A percentile compares a stretch with the other conserved stretches of the same genome.
Conservation (phyloP, 2,113 vertebrate genomes). For the Herpetotheres cachinnans region DNA sequence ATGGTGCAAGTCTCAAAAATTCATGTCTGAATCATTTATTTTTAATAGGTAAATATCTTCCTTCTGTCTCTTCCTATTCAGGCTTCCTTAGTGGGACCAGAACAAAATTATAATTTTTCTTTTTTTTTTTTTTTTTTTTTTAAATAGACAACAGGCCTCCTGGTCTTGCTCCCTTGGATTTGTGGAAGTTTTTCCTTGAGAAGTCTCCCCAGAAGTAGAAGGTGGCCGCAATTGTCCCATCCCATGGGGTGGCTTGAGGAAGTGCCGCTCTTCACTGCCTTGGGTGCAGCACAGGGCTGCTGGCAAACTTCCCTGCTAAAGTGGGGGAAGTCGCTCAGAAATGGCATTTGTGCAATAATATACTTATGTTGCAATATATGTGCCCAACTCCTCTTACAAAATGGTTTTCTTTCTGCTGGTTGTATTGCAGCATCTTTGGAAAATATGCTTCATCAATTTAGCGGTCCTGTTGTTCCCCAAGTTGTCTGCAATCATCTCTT, state of each 20-base stretch:
- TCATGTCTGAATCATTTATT: slow-evolving; percentile 15
- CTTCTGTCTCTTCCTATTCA: not conserved
- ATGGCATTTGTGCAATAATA: not conserved
- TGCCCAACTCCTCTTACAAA: not conserved
- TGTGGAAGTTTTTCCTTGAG: not conserved
- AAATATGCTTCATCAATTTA: not conserved
- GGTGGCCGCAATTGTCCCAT: rapidly evolving
- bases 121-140: not conserved
- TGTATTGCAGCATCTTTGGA: not conserved
- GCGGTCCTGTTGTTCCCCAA: not conserved
- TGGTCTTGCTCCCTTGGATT: not conserved
- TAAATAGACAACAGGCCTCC: not conserved
- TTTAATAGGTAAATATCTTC: slow-evolving; percentile 29
- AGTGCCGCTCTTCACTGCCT: not conserved
- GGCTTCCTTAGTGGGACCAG: not conserved
- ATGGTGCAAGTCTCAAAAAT: slow-evolving; percentile 8
- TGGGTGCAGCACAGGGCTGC: not conserved
- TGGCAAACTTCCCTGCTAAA: not conserved
- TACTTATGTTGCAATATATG: not conserved
- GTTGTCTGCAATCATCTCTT: not conserved
- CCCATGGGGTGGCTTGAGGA: not conserved
- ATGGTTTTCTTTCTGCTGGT: not conserved
- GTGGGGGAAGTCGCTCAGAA: not conserved
- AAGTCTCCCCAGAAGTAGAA: not conserved
- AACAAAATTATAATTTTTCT: not conserved